Base-by-base conservation (phyloP, 1,140 invertebrate species). In the Penaeus japonicus region DNA sequence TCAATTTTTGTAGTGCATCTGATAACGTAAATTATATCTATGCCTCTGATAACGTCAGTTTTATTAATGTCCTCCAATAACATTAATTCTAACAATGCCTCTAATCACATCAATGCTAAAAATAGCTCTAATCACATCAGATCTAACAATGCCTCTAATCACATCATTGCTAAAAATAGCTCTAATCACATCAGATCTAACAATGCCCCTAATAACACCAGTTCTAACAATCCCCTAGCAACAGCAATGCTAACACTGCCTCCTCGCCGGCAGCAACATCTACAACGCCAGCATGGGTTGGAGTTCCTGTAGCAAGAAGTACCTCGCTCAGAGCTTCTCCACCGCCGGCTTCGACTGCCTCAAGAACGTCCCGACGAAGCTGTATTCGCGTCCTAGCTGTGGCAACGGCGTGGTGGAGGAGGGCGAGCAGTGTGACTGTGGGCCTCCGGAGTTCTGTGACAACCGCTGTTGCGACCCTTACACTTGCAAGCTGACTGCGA, bases 311-410 rank as follows among this genome's bases (percentile, higher is more conserved):
- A 98, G 97, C 91, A 92, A 96, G 75, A 95, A 98, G 90, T 96
- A 97, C 91, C 92, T 99, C 15, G 95, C 96, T 0, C 93, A 97
- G 39, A 96, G 97, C 0, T 98, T 99, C 92, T 96, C 97, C 85
- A 96, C 97, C 90, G 98, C 98, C 12, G 98, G 99, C 96, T 98
- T 99, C 93, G 98, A 99, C 92, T 99, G 98, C 92, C 93, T 99
- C 20, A 93, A 95, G 47, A 95, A 96, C 91, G 93, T 93, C 83
- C 95, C 95, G 39, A 92, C 92, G 81, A 83, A 32, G 12, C 27
- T 98, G 0, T 97, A 96, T 92, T 95, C 96, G 18, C 96, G 96
- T 54, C 96, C 98, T 0, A 96, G 97, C 22, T 99, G 99, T 92
- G 98, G 98, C 12, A 99, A 99, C 92, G 97, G 97, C 0, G 98